Conservation (phyloP, 2,888 invertebrate genomes). For the Rapana venosa region DNA sequence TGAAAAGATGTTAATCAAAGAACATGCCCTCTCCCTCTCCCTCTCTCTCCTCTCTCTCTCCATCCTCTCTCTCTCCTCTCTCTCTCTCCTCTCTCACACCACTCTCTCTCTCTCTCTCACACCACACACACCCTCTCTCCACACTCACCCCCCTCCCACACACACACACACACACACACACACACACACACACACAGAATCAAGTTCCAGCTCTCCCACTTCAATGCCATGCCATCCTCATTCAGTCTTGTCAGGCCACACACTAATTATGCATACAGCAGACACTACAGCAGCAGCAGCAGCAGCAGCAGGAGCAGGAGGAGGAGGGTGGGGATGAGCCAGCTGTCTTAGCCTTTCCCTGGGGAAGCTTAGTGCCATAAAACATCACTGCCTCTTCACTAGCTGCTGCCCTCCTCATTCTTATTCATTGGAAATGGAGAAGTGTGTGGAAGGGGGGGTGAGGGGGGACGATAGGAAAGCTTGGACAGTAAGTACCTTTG, state of each 20-base stretch:
- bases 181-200: no score
- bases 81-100: no score
- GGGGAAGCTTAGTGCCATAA: neutral
- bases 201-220: no score
- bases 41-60: no score
- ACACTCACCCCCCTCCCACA: no score
- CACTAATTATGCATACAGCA: slow-evolving; percentile 9
- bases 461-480: neutral
- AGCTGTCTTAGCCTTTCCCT: neutral
- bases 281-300: neutral
- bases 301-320: neutral
- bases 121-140: no score
- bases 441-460: neutral
- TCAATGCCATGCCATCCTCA: no score
- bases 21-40: no score
- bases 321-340: neutral
- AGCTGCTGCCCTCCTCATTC: neutral
- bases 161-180: no score
- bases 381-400: neutral
- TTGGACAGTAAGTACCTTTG: neutral
- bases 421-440: slow-evolving; percentile 1
- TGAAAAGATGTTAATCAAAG: no score
- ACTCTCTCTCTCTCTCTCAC: no score
- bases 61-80: no score
- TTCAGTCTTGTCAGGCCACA: neutral